phyloP scores from a whole-genome alignment of 2,888 invertebrate species.

The Myathropa florea region DNA sequence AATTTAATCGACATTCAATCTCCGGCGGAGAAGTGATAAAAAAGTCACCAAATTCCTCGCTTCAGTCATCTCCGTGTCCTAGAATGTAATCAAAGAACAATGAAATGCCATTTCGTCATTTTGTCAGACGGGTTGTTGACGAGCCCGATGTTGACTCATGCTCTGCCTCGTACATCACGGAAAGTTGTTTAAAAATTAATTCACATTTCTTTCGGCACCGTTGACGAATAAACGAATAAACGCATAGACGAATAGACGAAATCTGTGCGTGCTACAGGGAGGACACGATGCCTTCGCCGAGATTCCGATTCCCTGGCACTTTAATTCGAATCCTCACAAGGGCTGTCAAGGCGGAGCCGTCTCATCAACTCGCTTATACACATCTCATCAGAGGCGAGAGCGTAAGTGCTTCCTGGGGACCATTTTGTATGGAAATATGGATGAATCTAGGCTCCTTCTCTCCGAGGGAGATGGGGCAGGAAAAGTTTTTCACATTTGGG shows the following conservation, averaged over 20 bases:
- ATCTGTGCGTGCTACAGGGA: background rate
- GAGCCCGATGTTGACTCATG: background rate
- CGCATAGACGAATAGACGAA: too few relatives aligned
- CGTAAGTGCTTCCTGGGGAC: constrained; percentile 51
- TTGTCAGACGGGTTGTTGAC: constrained; percentile 18
- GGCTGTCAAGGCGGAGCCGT: constrained; percentile 37
- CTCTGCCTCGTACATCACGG: constrained; percentile 19
- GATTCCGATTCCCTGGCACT: constrained; percentile 16
- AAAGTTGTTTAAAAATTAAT: constrained; percentile 57
- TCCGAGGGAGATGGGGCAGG: background rate
- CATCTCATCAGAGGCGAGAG: constrained; percentile 28
- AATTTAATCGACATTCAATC: constrained; percentile 62
- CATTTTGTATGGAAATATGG: constrained; percentile 49
- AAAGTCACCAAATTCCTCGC: constrained; percentile 22
- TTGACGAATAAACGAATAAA: background rate
- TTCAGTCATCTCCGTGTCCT: background rate
- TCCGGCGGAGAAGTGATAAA: constrained; percentile 22
- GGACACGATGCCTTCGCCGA: background rate
- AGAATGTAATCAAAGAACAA: constrained; percentile 54
- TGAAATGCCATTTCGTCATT: constrained; percentile 49
- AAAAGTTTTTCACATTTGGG: constrained; percentile 46
- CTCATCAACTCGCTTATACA: constrained; percentile 41
- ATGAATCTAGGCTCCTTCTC: constrained; percentile 20
- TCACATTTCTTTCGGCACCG: constrained; percentile 7
- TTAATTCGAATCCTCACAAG: constrained; percentile 47